Base-by-base conservation (phyloP, 2,888 invertebrate genomes). In the Standfussiana lucernea region DNA sequence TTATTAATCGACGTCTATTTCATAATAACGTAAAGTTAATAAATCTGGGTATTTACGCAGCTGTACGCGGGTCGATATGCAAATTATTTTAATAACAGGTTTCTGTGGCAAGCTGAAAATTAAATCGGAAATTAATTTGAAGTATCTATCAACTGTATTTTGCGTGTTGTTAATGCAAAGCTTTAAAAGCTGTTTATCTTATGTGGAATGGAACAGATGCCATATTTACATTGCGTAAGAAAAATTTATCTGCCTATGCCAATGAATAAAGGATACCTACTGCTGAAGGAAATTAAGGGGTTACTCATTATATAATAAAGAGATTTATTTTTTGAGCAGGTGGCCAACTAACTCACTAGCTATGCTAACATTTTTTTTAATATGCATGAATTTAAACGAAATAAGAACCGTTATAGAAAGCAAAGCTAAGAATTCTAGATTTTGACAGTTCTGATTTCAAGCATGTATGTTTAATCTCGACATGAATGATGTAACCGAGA, bases 11-110 rank as follows among this genome's bases (percentile, higher is more conserved):
- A 66, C 72, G 47, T 68, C 50, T 64, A 77, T 78, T 75, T 65
- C 59, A 75, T 83, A 83, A 83, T 61, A 56, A 75, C 37, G 68
- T 64, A 62, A 68, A 42, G n/a, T 59, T 71, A 45, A 83, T 74
- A 83, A 83, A 86, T 83, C 86, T 74, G 32, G 35, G 13, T 78
- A 69, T 74, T 77, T 72, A 71, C 85, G 85, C 76, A 85, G 76
- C 70, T 85, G 86, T 50, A 50, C 56, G 13, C 18, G 45, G 37
- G 40, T 62, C 66, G 45, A 62, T 74, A 81, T 70, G 81, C 69
- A 73, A 85, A 73, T 66, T 69, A 70, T 84, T 67, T 56, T 64
- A 69, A 85, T 81, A 81, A 85, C 85, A 56, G 61, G 75, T 74
- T 70, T 24, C 28, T 70, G 24, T 56, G 32, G 75, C 61, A 61